These are phyloP conservation scores for Perognathus longimembris DNA, from an alignment of 2,113 vertebrate genomes.

Conservation along the genomic window DNA sequence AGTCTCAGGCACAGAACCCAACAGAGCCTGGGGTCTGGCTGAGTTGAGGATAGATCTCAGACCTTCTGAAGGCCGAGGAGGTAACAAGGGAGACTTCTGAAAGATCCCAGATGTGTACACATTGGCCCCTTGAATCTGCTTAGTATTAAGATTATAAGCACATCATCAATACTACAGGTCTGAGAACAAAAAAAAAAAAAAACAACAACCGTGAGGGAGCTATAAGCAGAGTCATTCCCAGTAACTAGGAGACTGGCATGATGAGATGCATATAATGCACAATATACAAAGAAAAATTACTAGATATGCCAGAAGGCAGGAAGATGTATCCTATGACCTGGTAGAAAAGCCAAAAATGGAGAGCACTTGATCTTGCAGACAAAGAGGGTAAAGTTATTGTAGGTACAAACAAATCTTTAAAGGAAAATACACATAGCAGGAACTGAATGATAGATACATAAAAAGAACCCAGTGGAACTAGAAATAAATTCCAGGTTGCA, in stretches of 20 bases:
- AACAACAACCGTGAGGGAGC: neutral
- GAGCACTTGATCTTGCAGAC: neutral
- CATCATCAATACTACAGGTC: neutral
- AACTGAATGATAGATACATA: neutral
- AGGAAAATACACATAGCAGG: neutral
- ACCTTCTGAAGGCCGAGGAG: neutral
- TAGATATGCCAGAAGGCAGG: neutral
- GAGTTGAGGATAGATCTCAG: neutral
- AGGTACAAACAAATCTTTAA: neutral
- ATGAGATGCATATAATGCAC: fast-evolving
- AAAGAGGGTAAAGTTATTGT: neutral
- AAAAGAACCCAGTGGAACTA: neutral
- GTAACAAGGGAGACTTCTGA: neutral
- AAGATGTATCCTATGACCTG: neutral
- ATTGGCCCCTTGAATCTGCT: neutral
- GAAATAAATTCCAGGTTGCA: neutral
- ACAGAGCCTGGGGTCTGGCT: neutral
- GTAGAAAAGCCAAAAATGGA: neutral
- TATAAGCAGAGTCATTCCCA: neutral
- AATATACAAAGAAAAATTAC: neutral
- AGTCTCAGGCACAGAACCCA: neutral
- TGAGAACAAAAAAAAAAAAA: neutral
- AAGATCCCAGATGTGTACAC: neutral
- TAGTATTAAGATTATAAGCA: neutral
- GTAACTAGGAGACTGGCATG: neutral